These are phyloP conservation scores for Danio kyathit DNA, from an alignment of 2,797 vertebrate species.

Conservation along the genomic window DNA sequence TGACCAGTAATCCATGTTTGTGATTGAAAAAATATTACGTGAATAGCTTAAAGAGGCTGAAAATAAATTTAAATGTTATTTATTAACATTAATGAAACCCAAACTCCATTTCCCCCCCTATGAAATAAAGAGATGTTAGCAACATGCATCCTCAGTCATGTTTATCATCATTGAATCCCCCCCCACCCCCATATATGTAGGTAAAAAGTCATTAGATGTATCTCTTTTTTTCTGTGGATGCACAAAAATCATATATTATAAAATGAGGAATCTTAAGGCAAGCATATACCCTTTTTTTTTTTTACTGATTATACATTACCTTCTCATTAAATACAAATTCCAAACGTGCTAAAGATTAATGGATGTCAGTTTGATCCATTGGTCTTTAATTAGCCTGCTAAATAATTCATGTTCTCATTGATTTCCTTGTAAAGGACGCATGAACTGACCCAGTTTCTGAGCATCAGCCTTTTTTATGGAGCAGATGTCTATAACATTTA, in stretches of 20 bases:
- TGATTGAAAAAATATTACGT: too few species aligned
- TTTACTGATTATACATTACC: neutral
- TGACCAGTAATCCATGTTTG: too few species aligned
- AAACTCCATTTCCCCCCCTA: neutral
- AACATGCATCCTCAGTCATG: neutral
- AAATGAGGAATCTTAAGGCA: neutral
- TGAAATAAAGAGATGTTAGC: neutral
- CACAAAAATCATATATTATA: neutral
- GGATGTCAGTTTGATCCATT: constrained; percentile 59
- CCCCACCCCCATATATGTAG: neutral
- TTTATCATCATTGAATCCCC: neutral
- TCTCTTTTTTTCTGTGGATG: neutral
- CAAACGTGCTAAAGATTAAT: constrained; percentile 44
- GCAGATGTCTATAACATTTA: neutral
- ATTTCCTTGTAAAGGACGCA: constrained; percentile 49
- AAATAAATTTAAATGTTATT: neutral
- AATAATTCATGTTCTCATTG: constrained; percentile 68
- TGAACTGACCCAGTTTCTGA: constrained; percentile 57
- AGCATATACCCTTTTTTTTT: neutral
- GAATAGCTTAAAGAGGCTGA: neutral
- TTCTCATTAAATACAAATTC: constrained; percentile 13
- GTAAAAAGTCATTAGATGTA: neutral
- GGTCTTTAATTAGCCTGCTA: constrained; percentile 63
- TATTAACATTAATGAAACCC: neutral
- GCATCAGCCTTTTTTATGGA: neutral